phyloP scores from a whole-genome alignment of 2,797 vertebrate genomes.

The Scyliorhinus canicula region DNA sequence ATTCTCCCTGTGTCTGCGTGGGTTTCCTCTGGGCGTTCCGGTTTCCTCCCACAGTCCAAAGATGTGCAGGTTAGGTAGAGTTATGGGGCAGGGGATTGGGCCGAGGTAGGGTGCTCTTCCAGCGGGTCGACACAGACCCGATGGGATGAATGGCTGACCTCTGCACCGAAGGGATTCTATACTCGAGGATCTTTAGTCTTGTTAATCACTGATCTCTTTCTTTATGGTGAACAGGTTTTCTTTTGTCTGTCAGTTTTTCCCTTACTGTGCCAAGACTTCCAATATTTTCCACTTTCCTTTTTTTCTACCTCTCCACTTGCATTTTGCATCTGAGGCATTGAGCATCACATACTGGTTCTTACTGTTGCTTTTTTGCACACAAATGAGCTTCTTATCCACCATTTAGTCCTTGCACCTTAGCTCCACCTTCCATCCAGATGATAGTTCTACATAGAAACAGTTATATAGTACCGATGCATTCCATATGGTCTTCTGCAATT shows the following conservation, averaged over 20 bases:
- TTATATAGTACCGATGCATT: background rate
- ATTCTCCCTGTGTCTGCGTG: no score
- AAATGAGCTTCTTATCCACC: background rate
- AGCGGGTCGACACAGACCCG: no score
- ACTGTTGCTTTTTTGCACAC: background rate
- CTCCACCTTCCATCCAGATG: background rate
- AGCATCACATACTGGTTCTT: background rate
- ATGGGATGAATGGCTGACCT: no score
- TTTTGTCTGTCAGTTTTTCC: background rate
- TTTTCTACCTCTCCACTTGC: background rate
- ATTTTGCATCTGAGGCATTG: background rate
- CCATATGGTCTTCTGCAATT: no score
- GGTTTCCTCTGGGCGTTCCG: no score
- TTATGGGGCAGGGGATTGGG: no score
- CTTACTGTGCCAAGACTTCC: background rate
- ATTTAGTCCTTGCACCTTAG: background rate
- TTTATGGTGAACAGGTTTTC: background rate
- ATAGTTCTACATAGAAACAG: background rate
- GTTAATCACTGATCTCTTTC: background rate
- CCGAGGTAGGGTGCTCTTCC: no score
- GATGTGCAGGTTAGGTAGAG: no score
- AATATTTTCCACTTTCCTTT: background rate
- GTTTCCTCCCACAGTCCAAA: no score
- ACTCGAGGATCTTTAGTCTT: background rate
- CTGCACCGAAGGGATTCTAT: no score